Evolutionary conservation across 2,888 invertebrate species (phyloP).

Genomic region (Choristoneura rosaceana): DNA sequence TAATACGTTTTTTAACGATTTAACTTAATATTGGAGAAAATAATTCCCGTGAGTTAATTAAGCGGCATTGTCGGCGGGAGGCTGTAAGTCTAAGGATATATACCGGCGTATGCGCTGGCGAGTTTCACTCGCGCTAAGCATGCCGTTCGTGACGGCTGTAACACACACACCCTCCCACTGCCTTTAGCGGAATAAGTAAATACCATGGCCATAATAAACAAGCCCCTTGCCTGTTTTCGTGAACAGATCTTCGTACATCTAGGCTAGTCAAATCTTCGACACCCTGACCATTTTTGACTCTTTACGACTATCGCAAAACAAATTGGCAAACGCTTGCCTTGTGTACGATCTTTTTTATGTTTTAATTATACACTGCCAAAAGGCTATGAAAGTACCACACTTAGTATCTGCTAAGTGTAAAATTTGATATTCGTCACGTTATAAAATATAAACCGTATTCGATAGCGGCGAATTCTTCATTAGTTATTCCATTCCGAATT

Average conservation of each 20-base stretch:
- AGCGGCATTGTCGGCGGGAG: conserved; percentile 11
- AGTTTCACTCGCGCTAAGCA: neutral
- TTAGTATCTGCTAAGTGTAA: too few species aligned
- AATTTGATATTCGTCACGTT: too few species aligned
- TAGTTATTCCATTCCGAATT: neutral
- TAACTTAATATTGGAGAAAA: conserved; percentile 27
- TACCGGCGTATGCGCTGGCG: neutral
- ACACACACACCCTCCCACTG: conserved; percentile 1
- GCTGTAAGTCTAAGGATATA: neutral
- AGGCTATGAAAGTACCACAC: too few species aligned
- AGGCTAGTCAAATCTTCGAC: too few species aligned
- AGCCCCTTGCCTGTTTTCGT: neutral
- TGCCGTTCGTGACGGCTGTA: neutral
- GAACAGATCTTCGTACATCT: neutral
- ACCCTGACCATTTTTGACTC: too few species aligned
- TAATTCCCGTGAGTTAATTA: conserved; percentile 23
- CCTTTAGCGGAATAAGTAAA: conserved; percentile 14
- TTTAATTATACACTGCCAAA: too few species aligned
- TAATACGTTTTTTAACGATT: conserved; percentile 36
- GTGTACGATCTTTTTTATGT: too few species aligned
- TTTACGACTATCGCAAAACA: too few species aligned
- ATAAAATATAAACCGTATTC: too few species aligned
- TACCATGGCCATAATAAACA: conserved; percentile 13
- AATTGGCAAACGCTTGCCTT: too few species aligned
- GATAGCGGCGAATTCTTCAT: too few species aligned